Conservation (phyloP, 2,113 vertebrate genomes). For the Tapirus terrestris region DNA sequence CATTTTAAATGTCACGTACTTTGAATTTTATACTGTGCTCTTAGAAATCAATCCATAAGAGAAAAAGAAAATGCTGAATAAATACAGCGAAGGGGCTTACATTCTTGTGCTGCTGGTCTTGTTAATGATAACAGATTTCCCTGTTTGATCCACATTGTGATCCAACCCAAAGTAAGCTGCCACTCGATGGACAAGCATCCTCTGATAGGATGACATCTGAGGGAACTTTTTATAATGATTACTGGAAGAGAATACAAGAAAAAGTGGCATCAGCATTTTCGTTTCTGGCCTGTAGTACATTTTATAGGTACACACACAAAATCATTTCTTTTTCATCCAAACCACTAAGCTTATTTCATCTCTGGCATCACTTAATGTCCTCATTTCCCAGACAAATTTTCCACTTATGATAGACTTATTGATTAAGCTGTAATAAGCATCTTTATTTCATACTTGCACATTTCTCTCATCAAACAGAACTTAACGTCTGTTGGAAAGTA, state of each 20-base stretch:
- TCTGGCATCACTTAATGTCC: background rate
- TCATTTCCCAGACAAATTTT: background rate
- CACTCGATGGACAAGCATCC: slow-evolving; percentile 97
- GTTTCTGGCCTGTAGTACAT: background rate
- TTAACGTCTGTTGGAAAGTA: background rate
- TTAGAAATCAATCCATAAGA: background rate
- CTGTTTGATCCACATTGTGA: slow-evolving; percentile 98
- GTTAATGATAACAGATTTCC: slow-evolving; percentile 98
- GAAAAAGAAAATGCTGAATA: background rate
- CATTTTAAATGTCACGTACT: background rate
- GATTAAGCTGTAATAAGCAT: background rate
- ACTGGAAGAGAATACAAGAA: slow-evolving; percentile 69
- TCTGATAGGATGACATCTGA: slow-evolving; percentile 97
- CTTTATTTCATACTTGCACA: background rate
- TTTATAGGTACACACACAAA: background rate
- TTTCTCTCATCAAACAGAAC: background rate
- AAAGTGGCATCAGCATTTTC: background rate
- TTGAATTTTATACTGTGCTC: background rate
- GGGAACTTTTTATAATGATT: slow-evolving; percentile 98
- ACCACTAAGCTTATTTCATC: background rate
- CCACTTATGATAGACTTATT: slow-evolving; percentile 6
- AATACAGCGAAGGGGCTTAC: slow-evolving; percentile 86
- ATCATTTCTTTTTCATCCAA: background rate
- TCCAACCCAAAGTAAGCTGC: slow-evolving; percentile 98
- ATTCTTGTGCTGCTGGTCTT: slow-evolving; percentile 96